These are phyloP conservation scores for Myrmecophaga tridactyla DNA, from an alignment of 2,113 vertebrate species.

Conservation along the genomic window DNA sequence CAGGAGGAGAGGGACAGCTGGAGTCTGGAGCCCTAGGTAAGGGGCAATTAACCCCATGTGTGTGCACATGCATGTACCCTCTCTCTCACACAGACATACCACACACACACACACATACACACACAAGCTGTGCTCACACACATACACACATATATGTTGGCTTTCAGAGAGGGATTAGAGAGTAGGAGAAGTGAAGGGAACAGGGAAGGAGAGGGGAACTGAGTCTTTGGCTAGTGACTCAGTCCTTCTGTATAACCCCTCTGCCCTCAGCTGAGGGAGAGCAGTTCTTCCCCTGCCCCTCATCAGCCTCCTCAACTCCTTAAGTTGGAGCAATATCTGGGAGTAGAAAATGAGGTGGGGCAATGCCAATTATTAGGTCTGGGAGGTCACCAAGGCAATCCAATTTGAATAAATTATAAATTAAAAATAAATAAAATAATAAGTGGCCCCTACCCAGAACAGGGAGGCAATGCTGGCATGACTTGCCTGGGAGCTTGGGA, in stretches of 20 bases:
- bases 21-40: constrained; percentile 47
- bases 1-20: constrained; percentile 19
- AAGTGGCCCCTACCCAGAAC: constrained; percentile 72
- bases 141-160: background rate
- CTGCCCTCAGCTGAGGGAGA: constrained; percentile 34
- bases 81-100: background rate
- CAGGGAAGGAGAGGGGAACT: constrained; percentile 35
- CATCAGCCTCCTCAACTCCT: constrained; percentile 60
- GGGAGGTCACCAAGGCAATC: constrained; percentile 74
- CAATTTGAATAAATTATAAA: constrained; percentile 80
- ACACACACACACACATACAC: too few species aligned
- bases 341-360: constrained; percentile 38
- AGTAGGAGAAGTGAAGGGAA: constrained; percentile 25
- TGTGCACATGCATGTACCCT: background rate
- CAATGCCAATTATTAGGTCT: constrained; percentile 70
- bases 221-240: constrained; percentile 75
- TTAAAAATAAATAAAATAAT: constrained; percentile 81
- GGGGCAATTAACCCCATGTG: constrained; percentile 21
- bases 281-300: constrained; percentile 29
- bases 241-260: constrained; percentile 62
- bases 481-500: constrained; percentile 75
- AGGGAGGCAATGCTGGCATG: constrained; percentile 73
- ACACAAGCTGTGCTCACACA: background rate
- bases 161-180: constrained; percentile 59
- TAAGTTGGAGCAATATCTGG: constrained; percentile 55